Base-by-base conservation (phyloP, 2,888 invertebrate genomes). In the Agrilus cyanescens region DNA sequence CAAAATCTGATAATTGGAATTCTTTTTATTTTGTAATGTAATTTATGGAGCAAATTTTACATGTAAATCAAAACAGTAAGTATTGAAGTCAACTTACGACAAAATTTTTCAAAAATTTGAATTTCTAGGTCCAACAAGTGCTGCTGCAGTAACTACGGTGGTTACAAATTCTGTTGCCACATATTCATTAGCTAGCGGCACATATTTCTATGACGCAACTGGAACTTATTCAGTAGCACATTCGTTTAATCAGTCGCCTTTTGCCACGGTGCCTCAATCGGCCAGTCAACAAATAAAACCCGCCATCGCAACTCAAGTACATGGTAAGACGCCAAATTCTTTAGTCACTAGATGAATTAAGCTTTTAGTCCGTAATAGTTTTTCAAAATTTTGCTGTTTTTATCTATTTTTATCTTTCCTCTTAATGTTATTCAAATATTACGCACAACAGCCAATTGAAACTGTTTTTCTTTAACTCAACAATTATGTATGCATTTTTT, bases 181-280 rank as follows among this genome's bases (percentile, higher is more conserved):
- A 4, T 66, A 65, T 50, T 58, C 64, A 4, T 48, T 66, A 37
- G 55, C 62, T 3, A 56, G 57, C 42, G 60, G 60, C 45, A 53
- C 65, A 18, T 66, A 64, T 46, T 65, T 63, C 50, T 67, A 66
- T 46, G 66, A 66, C 46, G 53, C 61, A n/a, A 48, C 60, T 3
- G 58, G 57, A 20, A 58, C 55, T 44, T 65, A 61, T 50, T 53
- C 61, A 2, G 58, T 62, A 7, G 55, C 60, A 10, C 56, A 63
- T 36, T 52, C 60, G 14, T 62, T 63, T 40, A 50, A 49, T 40
- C 63, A 61, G 49, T 56, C 57, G 20, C 53, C 59, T 5, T 62
- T 63, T 45, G 53, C 61, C 18, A 50, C 59, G 30, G 55, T 61
- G 12, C 54, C 61, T n/a, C 62, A 60, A 48, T 44, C 57, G 12